Percentiles rank a stretch among this genome's conserved stretches.
phyloP scores from a whole-genome alignment of 2,888 invertebrate species.

The Lasioglossum malachurum region DNA sequence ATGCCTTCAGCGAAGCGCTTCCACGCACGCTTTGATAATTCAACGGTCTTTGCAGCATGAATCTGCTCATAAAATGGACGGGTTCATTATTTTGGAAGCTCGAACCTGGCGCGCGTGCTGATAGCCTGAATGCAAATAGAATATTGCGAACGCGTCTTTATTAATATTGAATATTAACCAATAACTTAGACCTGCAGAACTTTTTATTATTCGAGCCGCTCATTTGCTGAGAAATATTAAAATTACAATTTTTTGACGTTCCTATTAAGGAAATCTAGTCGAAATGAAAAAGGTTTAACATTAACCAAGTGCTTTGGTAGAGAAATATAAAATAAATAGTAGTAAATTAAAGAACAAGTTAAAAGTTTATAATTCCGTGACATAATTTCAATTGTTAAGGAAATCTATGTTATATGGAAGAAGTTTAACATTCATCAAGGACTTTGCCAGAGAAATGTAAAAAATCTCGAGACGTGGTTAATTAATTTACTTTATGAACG shows the following conservation, averaged over 20 bases:
- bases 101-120: not conserved
- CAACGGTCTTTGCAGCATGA: not conserved
- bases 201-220: not conserved
- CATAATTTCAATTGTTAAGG: too few relatives aligned
- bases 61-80: not conserved
- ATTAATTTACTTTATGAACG: too few relatives aligned
- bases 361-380: too few relatives aligned
- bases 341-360: too few relatives aligned
- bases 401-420: too few relatives aligned
- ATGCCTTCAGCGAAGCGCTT: not conserved
- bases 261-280: not conserved
- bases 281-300: too few relatives aligned
- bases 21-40: not conserved
- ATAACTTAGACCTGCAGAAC: not conserved
- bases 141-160: not conserved
- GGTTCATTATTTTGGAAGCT: not conserved
- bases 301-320: too few relatives aligned
- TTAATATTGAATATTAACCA: not conserved
- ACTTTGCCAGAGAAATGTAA: too few relatives aligned
- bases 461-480: too few relatives aligned
- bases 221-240: not conserved
- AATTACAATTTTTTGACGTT: not conserved
- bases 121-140: not conserved
- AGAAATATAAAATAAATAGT: too few relatives aligned
- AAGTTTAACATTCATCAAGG: too few relatives aligned